Conservation (phyloP, 2,888 invertebrate genomes). For the Scelioninae gen. 2 region DNA sequence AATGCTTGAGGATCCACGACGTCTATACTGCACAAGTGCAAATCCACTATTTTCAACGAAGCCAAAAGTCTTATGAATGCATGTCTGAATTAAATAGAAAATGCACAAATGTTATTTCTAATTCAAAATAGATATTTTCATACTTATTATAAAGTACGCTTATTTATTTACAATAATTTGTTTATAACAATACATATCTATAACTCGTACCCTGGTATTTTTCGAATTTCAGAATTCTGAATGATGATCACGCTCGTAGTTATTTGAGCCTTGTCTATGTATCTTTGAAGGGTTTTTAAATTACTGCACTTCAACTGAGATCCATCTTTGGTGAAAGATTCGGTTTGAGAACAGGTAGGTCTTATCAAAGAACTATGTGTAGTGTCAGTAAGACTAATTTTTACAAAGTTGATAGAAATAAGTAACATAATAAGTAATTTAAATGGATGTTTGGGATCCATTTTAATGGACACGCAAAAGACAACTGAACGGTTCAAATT, state of each 20-base stretch:
- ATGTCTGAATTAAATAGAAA: too few relatives aligned
- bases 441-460: not conserved
- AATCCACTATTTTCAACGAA: constrained; percentile 62
- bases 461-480: not conserved
- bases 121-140: too few relatives aligned
- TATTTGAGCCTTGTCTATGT: constrained; percentile 19
- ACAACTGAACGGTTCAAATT: not conserved
- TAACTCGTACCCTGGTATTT: constrained; percentile 35
- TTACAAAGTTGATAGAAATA: not conserved
- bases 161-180: too few relatives aligned
- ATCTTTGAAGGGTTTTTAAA: constrained; percentile 21
- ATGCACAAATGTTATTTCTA: too few relatives aligned
- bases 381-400: not conserved
- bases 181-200: too few relatives aligned
- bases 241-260: constrained; percentile 8
- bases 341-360: not conserved
- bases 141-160: too few relatives aligned
- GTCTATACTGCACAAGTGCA: constrained; percentile 64
- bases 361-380: not conserved
- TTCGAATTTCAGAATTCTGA: constrained; percentile 26
- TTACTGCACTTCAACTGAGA: constrained; percentile 8
- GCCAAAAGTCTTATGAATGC: constrained; percentile 63
- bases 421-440: not conserved
- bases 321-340: not conserved
- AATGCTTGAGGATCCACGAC: constrained; percentile 65